These are phyloP conservation scores for Pipistrellus nathusii DNA, from an alignment of 2,797 vertebrate genomes.

Conservation along the genomic window DNA sequence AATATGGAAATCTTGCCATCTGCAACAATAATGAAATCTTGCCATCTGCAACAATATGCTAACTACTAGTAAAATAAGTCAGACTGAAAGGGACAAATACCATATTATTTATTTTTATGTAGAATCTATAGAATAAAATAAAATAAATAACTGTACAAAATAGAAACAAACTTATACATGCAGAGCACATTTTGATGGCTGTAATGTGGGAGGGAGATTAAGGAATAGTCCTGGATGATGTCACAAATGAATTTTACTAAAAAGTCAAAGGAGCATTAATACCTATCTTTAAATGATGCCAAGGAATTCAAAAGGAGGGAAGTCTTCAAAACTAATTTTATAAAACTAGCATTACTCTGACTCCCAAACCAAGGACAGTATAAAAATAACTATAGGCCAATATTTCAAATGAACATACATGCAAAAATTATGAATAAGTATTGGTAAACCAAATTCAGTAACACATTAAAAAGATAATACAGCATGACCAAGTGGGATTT, in stretches of 20 bases:
- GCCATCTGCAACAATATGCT: background rate
- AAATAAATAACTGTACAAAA: background rate
- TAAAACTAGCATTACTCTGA: background rate
- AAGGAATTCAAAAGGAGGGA: background rate
- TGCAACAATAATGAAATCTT: background rate
- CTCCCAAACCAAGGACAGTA: background rate
- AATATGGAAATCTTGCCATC: background rate
- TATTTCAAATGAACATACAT: background rate
- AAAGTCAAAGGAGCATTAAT: background rate
- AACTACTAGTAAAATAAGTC: background rate
- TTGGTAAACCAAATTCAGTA: too few relatives aligned
- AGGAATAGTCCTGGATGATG: background rate
- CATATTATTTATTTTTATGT: background rate
- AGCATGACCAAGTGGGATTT: background rate
- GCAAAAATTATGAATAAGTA: background rate
- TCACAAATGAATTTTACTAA: background rate
- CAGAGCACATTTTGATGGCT: background rate
- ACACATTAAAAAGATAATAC: background rate
- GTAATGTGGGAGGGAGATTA: background rate
- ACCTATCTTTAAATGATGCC: background rate
- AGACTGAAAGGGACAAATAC: background rate
- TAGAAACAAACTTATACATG: background rate
- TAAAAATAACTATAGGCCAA: background rate
- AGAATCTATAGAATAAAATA: background rate
- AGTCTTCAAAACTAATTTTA: background rate